phyloP scores from a whole-genome alignment of 2,113 vertebrate species.

The Menura novaehollandiae region DNA sequence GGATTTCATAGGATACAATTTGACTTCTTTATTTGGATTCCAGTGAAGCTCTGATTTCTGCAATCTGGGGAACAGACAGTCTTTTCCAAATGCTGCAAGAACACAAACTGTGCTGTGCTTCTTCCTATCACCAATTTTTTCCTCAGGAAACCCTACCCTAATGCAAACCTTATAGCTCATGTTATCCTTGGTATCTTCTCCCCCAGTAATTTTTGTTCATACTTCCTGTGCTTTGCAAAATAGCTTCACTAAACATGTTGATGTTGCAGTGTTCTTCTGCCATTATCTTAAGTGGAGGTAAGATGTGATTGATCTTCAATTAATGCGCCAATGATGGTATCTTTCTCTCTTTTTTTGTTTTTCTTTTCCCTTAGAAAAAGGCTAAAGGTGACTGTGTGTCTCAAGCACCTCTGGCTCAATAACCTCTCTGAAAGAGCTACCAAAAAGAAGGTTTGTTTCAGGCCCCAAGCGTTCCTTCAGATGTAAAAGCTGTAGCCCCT shows the following conservation, averaged over 20 bases:
- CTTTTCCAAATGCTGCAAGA: neutral
- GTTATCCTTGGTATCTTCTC: neutral
- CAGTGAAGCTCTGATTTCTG: neutral
- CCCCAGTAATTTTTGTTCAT: neutral
- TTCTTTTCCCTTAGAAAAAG: conserved; percentile 23
- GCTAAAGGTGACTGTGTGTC: neutral
- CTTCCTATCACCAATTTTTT: neutral
- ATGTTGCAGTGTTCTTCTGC: neutral
- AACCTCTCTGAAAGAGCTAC: conserved; percentile 34
- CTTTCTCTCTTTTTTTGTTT: neutral
- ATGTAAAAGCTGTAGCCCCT: neutral
- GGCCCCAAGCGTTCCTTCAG: neutral
- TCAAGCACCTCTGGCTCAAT: conserved; percentile 37
- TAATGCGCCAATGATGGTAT: neutral
- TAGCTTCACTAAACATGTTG: neutral
- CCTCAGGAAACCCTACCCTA: neutral
- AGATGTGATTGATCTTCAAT: neutral
- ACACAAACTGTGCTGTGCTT: neutral
- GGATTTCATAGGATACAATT: neutral
- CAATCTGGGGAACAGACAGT: neutral
- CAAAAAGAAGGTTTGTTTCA: conserved; percentile 69
- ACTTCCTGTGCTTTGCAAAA: neutral
- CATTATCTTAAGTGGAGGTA: neutral
- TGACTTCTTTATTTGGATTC: neutral
- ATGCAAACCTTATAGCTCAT: neutral